phyloP scores from a whole-genome alignment of 2,113 vertebrate species.

The Vanacampus margaritifer region DNA sequence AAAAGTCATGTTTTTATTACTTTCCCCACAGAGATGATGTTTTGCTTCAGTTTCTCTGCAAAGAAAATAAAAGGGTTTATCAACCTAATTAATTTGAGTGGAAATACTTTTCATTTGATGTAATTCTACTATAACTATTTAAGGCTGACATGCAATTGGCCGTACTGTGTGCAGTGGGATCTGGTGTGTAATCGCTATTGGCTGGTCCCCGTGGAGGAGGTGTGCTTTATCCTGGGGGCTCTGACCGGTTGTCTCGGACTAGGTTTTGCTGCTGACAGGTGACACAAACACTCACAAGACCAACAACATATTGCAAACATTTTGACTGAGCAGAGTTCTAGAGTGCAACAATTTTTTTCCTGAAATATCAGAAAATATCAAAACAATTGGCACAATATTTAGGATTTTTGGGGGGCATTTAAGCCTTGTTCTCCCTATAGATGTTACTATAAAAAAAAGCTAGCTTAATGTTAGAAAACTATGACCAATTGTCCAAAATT shows the following conservation, averaged over 20 bases:
- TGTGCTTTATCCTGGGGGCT: slow-evolving; percentile 83
- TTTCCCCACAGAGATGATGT: background rate
- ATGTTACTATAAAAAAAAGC: too few relatives aligned
- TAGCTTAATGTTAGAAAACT: too few relatives aligned
- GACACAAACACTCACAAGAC: slow-evolving; percentile 12
- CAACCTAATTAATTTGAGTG: background rate
- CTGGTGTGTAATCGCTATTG: slow-evolving; percentile 84
- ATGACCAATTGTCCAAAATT: too few relatives aligned
- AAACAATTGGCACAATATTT: too few relatives aligned
- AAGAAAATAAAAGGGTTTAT: background rate
- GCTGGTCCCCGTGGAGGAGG: slow-evolving; percentile 86
- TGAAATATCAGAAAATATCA: too few relatives aligned
- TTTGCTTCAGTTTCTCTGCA: background rate
- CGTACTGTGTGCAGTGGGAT: slow-evolving; percentile 75
- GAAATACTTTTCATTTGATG: background rate
- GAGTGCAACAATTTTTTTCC: too few relatives aligned
- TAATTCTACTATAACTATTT: too few relatives aligned
- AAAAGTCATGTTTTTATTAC: slow-evolving; percentile 14
- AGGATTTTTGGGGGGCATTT: too few relatives aligned
- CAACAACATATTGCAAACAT: background rate
- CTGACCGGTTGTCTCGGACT: slow-evolving; percentile 80
- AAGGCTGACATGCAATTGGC: background rate
- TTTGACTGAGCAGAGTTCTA: too few relatives aligned
- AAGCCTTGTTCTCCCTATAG: too few relatives aligned
- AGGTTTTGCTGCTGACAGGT: slow-evolving; percentile 83